Conservation (phyloP, 35 echinoderm and acorn worm genomes). For the Eucidaris tribuloides region DNA sequence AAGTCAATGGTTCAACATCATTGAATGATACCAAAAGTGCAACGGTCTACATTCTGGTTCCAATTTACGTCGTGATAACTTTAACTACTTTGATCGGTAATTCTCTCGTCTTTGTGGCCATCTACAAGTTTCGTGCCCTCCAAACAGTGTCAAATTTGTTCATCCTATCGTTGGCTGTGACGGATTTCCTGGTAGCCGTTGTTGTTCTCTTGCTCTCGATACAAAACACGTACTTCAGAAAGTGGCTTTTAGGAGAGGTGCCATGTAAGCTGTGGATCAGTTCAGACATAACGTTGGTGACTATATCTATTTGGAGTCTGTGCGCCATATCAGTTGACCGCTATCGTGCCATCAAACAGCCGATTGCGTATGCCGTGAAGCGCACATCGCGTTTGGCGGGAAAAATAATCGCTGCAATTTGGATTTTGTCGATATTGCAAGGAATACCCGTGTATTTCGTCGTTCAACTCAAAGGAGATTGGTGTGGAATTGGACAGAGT, state of each 20-base stretch:
- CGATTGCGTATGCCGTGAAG: conserved; percentile 47
- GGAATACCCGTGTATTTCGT: conserved; percentile 6
- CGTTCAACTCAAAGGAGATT: not conserved
- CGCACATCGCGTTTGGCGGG: conserved; percentile 35
- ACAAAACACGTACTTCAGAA: not conserved
- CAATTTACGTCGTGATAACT: conserved; percentile 11
- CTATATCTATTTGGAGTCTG: conserved; percentile 40
- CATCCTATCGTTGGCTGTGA: conserved; percentile 67
- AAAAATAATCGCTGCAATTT: conserved; percentile 4
- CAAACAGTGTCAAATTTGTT: conserved; percentile 66
- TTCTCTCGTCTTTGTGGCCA: conserved; percentile 58
- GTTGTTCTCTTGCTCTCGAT: conserved; percentile 8
- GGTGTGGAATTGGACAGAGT: not conserved
- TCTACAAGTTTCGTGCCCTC: conserved; percentile 42
- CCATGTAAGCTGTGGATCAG: not conserved
- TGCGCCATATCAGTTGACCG: conserved; percentile 68
- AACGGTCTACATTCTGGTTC: too few species aligned
- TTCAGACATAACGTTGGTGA: not conserved
- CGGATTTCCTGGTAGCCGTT: conserved; percentile 54
- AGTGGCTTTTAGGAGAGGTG: not conserved
- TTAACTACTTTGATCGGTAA: conserved; percentile 57
- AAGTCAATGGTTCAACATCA: too few species aligned
- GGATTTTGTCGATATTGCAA: conserved; percentile 19
- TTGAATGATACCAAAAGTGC: too few species aligned
- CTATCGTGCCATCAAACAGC: conserved; percentile 61